Conservation (phyloP, 64 coral and sea anemone species). For the Montipora foliosa region DNA sequence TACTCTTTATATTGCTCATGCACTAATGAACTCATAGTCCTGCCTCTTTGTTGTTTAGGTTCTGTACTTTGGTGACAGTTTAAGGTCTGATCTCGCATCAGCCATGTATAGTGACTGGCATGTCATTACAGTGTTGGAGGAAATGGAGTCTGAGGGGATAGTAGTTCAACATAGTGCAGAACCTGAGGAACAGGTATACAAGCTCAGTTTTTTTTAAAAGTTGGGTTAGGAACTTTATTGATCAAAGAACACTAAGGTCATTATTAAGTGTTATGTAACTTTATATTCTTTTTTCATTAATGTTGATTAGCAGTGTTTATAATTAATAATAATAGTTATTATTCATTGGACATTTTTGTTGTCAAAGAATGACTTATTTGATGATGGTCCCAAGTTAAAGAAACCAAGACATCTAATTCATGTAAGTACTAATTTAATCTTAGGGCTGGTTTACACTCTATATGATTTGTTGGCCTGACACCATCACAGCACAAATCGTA, state of each 20-base stretch:
- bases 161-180: conserved; percentile 47
- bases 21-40: too few species aligned
- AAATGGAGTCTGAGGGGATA: conserved; percentile 93
- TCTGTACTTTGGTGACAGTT: conserved; percentile 91
- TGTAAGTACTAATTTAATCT: too few species aligned
- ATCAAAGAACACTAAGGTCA: too few species aligned
- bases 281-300: not conserved
- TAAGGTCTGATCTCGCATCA: conserved; percentile 81
- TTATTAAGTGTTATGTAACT: too few species aligned
- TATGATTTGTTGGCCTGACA: too few species aligned
- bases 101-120: conserved; percentile 65
- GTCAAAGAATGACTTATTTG: not conserved
- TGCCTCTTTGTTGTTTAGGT: conserved; percentile 34
- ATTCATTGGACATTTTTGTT: not conserved
- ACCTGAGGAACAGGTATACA: conserved; percentile 40
- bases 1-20: too few species aligned
- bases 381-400: conserved; percentile 35
- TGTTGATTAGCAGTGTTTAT: not conserved
- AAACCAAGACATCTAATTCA: conserved; percentile 31
- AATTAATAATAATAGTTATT: too few species aligned
- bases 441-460: too few species aligned
- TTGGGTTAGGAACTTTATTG: too few species aligned
- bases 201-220: not conserved
- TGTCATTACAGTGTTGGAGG: conserved; percentile 76
- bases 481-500: too few species aligned